These are phyloP conservation scores for Cottoperca gobio DNA, from an alignment of 2,797 vertebrate genomes.

Conservation along the genomic window DNA sequence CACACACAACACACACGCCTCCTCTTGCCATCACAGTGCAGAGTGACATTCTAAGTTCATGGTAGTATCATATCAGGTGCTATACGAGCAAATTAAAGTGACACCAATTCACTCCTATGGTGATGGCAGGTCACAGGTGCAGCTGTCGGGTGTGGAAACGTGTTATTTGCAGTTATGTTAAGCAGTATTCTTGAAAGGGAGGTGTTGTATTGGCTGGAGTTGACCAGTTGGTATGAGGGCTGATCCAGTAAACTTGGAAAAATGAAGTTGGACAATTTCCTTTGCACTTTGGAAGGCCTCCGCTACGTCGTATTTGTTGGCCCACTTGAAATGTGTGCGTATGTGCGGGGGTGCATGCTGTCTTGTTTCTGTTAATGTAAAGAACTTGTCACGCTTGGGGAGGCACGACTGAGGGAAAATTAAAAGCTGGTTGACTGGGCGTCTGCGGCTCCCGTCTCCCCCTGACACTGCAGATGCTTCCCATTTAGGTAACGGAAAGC, in stretches of 20 bases:
- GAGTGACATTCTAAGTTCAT: slow-evolving; percentile 29
- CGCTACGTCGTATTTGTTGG: slow-evolving; percentile 17
- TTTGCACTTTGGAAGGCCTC: slow-evolving; percentile 30
- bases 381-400: slow-evolving; percentile 20
- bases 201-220: slow-evolving; percentile 25
- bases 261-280: slow-evolving; percentile 46
- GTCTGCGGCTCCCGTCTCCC: slow-evolving; percentile 44
- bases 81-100: slow-evolving; percentile 36
- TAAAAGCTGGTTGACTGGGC: slow-evolving; percentile 56
- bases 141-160: slow-evolving; percentile 14
- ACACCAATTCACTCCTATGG: slow-evolving; percentile 33
- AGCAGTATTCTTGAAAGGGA: slow-evolving; percentile 2
- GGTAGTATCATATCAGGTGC: neutral
- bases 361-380: slow-evolving; percentile 40
- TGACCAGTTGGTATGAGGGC: slow-evolving; percentile 18
- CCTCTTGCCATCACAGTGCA: slow-evolving; percentile 5
- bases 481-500: slow-evolving; percentile 65
- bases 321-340: neutral
- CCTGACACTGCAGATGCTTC: slow-evolving; percentile 60
- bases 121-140: slow-evolving; percentile 26
- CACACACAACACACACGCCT: neutral
- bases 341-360: slow-evolving; percentile 14
- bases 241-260: slow-evolving; percentile 17
- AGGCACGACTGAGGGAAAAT: slow-evolving; percentile 40
- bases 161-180: neutral